These are phyloP conservation scores for Apaloderma vittatum DNA, from an alignment of 2,113 vertebrate species.

Conservation along the genomic window DNA sequence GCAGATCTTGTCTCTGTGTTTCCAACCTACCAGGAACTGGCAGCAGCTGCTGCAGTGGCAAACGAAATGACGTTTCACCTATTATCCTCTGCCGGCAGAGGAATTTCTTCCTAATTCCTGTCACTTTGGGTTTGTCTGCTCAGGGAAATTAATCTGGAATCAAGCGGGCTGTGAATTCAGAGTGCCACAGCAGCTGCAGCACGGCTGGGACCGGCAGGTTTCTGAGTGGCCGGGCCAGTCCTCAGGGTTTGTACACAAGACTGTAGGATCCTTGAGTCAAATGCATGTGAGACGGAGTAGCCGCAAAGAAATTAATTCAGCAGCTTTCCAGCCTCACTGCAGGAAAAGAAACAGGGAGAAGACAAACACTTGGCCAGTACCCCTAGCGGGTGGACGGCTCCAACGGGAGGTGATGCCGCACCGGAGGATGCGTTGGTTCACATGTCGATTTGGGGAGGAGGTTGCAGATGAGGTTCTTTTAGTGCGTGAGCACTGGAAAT, in stretches of 20 bases:
- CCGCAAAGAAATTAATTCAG: not conserved
- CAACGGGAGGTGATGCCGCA: not conserved
- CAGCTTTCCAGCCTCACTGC: not conserved
- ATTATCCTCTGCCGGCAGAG: constrained; percentile 13
- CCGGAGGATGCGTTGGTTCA: not conserved
- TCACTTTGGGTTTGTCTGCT: constrained; percentile 23
- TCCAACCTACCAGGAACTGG: not conserved
- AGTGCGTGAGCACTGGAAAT: fast-evolving
- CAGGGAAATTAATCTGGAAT: constrained; percentile 1
- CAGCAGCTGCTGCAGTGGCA: constrained; percentile 3
- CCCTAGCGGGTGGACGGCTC: not conserved
- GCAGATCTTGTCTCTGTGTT: not conserved
- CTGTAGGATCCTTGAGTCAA: not conserved
- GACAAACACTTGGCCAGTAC: not conserved
- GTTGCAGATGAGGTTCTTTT: not conserved
- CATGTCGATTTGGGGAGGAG: not conserved
- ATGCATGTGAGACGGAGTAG: not conserved
- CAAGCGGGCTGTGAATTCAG: not conserved
- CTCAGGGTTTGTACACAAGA: not conserved
- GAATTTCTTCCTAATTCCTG: constrained; percentile 25
- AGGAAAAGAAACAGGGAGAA: not conserved
- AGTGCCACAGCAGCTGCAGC: not conserved
- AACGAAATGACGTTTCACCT: not conserved
- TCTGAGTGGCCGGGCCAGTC: not conserved
- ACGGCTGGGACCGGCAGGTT: not conserved